Conservation (phyloP, 2,888 invertebrate genomes). For the Drosophila borealis region DNA sequence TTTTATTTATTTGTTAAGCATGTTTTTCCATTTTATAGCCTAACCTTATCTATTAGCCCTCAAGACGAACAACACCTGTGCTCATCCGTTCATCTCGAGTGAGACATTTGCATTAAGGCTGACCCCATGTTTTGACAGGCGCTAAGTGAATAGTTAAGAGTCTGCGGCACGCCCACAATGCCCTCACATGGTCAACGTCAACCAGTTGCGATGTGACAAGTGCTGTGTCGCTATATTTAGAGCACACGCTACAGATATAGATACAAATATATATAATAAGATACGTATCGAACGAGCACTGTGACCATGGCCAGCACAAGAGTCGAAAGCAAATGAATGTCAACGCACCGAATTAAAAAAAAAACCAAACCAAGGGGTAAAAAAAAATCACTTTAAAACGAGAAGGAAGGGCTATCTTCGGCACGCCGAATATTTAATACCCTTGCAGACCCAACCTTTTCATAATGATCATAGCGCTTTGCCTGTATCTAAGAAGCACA, state of each 20-base stretch:
- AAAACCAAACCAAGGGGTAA: slow-evolving; percentile 13
- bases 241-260: slow-evolving; percentile 38
- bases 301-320: slow-evolving; percentile 57
- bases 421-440: no score
- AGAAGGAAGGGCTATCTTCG: no score
- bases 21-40: slow-evolving; percentile 10
- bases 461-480: no score
- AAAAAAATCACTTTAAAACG: slow-evolving; percentile 4
- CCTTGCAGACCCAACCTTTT: no score
- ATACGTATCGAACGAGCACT: slow-evolving; percentile 48
- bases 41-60: slow-evolving; percentile 9
- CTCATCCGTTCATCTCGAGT: not conserved
- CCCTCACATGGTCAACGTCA: slow-evolving; percentile 65
- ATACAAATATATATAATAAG: slow-evolving; percentile 44
- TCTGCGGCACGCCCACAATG: slow-evolving; percentile 60
- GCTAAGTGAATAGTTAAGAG: slow-evolving; percentile 53
- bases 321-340: slow-evolving; percentile 62
- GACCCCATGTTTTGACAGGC: slow-evolving; percentile 36
- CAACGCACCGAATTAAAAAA: slow-evolving; percentile 59
- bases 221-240: slow-evolving; percentile 66
- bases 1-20: slow-evolving; percentile 3
- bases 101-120: slow-evolving; percentile 52
- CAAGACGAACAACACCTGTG: slow-evolving; percentile 14
- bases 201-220: slow-evolving; percentile 52
- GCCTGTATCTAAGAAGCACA: no score